Evolutionary conservation across 2,113 vertebrate species (phyloP), one percentile per base, ranked within the genome.

Genomic region (Anarhynchus alexandrinus): DNA sequence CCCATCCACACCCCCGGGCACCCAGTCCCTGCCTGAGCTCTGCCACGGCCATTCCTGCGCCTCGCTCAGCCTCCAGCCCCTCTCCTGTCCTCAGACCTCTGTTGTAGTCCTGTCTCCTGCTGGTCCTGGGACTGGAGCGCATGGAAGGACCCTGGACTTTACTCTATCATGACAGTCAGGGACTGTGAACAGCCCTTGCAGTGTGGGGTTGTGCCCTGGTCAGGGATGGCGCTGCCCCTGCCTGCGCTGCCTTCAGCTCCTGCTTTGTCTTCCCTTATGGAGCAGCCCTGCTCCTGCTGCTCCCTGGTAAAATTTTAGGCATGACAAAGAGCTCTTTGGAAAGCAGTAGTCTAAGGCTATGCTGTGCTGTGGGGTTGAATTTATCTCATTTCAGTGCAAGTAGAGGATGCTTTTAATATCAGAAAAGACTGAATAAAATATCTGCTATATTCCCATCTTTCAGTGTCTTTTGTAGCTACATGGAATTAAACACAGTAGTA

Each of bases 121-220:
- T 82, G 11, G 30, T 36, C 12, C 42, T 30, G 40, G 40, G 34
- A n/a, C 40, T 64, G 34, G 23, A 49, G 21, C 19, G 14, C 20
- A 20, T 29, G 27, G 36, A 81, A 91, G 11, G 21, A 52, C n/a
- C 5, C 7, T 38, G 43, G 49, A 45, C 15, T 10, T n/a, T 23
- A 1, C 5, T n/a, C 42, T 7, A 0, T 16, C 16, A 7, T 42
- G 42, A 29, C 17, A 22, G 23, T 6, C 13, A 43, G 47, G 12
- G 49, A 18, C 49, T 54, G 42, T 5, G 40, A 77, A 58, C 3
- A 3, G 51, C 38, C 30, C 23, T 22, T 49, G 45, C 23, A 2
- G 4, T 2, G 3, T 21, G 18, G 34, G 45, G 32, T 51, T 40
- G 27, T 36, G 55, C 34, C 27, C 65, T 45, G 19, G 18, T 3